phyloP scores from a whole-genome alignment of 2,888 invertebrate species.

The Drosophila ustulata region DNA sequence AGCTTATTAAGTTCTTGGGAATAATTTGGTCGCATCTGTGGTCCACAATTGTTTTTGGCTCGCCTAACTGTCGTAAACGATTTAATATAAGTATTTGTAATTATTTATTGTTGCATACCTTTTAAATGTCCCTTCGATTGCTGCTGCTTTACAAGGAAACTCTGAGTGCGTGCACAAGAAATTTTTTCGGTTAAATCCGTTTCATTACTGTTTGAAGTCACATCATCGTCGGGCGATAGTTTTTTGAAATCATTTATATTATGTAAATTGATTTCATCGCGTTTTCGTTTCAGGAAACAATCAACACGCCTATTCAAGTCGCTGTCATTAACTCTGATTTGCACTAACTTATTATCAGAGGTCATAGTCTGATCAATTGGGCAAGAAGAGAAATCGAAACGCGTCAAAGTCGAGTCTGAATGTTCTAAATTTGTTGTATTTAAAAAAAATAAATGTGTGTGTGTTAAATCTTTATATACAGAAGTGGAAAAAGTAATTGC shows the following conservation, averaged over 20 bases:
- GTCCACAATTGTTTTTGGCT: slow-evolving; percentile 90
- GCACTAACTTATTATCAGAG: slow-evolving; percentile 85
- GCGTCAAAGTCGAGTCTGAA: slow-evolving; percentile 19
- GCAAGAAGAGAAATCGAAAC: slow-evolving; percentile 59
- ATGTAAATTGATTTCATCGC: slow-evolving; percentile 89
- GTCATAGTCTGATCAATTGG: slow-evolving; percentile 41
- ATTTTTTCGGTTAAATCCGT: slow-evolving; percentile 38
- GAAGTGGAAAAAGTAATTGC: slow-evolving; percentile 10
- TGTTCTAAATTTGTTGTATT: slow-evolving; percentile 24
- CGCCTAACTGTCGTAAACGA: slow-evolving; percentile 87
- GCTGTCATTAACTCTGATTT: slow-evolving; percentile 89
- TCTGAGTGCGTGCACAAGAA: slow-evolving; percentile 92
- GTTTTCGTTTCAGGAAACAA: slow-evolving; percentile 91
- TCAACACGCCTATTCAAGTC: slow-evolving; percentile 90
- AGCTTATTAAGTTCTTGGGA: slow-evolving; percentile 85
- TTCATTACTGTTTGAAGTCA: neutral
- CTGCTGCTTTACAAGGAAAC: slow-evolving; percentile 89
- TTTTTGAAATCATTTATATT: slow-evolving; percentile 90
- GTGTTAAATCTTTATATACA: slow-evolving; percentile 7
- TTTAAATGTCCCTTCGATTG: slow-evolving; percentile 93
- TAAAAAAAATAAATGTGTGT: slow-evolving; percentile 8
- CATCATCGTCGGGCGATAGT: neutral
- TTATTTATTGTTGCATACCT: slow-evolving; percentile 86
- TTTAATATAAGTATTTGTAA: neutral
- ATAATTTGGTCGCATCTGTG: slow-evolving; percentile 87